phyloP scores from a whole-genome alignment of 1,140 invertebrate genomes.

The Drosophila prosaltans region DNA sequence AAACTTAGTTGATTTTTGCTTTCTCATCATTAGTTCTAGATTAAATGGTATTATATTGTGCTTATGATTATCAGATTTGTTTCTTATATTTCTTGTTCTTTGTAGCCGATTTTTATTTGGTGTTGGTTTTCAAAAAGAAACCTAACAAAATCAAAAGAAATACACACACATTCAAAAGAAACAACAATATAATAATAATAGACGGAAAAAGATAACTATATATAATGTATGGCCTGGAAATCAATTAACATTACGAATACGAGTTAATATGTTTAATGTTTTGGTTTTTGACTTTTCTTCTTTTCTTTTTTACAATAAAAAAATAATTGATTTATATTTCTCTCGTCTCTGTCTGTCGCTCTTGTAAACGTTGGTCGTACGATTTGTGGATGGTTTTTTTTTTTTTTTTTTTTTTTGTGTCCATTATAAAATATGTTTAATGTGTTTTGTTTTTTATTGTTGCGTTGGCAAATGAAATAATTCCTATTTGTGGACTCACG shows the following conservation, averaged over 20 bases:
- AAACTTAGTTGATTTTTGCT: conserved; percentile 53
- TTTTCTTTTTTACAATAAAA: conserved; percentile 27
- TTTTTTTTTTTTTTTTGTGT: neutral
- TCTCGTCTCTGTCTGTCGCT: conserved; percentile 20
- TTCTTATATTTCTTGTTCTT: conserved; percentile 48
- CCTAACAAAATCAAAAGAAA: neutral
- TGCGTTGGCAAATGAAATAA: conserved; percentile 60
- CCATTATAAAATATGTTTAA: conserved; percentile 33
- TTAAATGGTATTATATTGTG: conserved; percentile 51
- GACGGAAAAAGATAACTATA: conserved; percentile 24
- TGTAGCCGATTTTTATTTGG: conserved; percentile 29
- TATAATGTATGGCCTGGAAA: conserved; percentile 43
- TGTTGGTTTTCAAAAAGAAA: conserved; percentile 29
- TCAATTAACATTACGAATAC: conserved; percentile 18
- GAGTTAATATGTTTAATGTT: neutral
- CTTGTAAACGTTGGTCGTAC: conserved; percentile 62
- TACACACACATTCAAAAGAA: conserved; percentile 24
- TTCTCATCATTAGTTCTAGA: conserved; percentile 43
- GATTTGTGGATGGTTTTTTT: conserved; percentile 60
- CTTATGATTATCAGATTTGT: conserved; percentile 76
- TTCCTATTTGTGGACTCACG: conserved; percentile 46
- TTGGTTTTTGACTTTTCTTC: neutral
- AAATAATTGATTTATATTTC: conserved; percentile 61
- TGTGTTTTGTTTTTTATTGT: conserved; percentile 30
- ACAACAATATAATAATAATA: neutral